These are phyloP conservation scores for Parazoanthus swiftii DNA, from an alignment of 92 coral and sea anemone species.

Conservation along the genomic window DNA sequence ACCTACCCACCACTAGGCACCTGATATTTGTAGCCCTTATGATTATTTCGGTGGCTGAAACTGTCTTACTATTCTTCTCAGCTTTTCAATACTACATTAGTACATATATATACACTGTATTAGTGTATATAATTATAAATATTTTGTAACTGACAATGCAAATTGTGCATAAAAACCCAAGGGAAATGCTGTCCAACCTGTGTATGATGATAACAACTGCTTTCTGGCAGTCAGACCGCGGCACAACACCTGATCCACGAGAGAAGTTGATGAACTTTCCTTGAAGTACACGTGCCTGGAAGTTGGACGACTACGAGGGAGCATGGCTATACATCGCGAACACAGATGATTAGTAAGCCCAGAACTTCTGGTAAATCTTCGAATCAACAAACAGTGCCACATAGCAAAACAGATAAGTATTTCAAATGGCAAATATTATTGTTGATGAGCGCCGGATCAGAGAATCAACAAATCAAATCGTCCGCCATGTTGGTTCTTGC, in stretches of 20 bases:
- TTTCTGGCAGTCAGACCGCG: conserved; percentile 15
- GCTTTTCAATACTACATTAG: no score
- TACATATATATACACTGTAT: no score
- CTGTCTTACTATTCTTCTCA: no score
- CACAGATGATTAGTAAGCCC: neutral
- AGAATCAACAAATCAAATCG: neutral
- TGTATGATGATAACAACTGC: neutral
- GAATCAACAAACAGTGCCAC: neutral
- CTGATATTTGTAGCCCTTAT: no score
- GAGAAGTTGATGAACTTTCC: neutral
- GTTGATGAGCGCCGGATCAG: no score
- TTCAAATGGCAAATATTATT: no score
- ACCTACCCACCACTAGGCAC: no score
- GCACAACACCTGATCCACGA: neutral
- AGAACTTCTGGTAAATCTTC: neutral
- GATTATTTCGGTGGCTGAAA: no score
- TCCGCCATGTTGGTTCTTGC: conserved; percentile 63
- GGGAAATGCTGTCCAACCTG: neutral
- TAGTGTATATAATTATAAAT: no score
- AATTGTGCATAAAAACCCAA: no score
- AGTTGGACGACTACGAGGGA: neutral
- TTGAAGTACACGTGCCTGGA: no score
- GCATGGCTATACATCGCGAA: conserved; percentile 22
- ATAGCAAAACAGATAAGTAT: neutral
- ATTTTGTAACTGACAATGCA: no score